Conservation (phyloP, 1,140 invertebrate species). For the Tetramorium parvispinum region DNA sequence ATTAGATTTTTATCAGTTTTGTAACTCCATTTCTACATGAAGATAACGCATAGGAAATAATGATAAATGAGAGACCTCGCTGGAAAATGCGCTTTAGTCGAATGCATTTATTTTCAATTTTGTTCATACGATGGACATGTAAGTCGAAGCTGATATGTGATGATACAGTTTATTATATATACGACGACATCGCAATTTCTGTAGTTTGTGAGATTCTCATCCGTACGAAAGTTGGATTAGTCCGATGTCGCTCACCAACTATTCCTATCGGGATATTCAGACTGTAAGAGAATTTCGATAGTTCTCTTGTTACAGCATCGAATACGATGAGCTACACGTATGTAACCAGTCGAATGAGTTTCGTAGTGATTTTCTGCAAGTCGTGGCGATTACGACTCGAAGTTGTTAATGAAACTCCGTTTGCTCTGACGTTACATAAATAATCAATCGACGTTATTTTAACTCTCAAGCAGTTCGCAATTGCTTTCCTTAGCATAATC, state of each 20-base stretch:
- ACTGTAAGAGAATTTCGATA: constrained; percentile 12
- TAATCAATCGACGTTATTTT: background rate
- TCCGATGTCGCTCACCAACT: background rate
- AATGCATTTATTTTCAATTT: background rate
- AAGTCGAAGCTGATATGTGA: background rate
- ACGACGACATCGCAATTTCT: background rate
- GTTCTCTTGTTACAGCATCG: background rate
- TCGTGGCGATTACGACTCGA: background rate
- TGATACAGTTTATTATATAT: background rate
- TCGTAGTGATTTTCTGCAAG: background rate
- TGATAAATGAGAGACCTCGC: background rate
- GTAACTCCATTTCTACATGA: background rate
- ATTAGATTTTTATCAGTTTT: background rate
- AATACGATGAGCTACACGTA: background rate
- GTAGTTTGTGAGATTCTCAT: background rate
- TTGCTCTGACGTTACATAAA: background rate
- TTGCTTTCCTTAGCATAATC: background rate
- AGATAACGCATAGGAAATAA: background rate
- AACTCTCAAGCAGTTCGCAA: background rate
- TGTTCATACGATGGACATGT: background rate
- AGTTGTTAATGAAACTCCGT: background rate
- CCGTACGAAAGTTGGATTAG: constrained; percentile 1
- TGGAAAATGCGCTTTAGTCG: background rate
- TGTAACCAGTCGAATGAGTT: background rate
- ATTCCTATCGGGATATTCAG: constrained; percentile 2